Conservation (phyloP, 2,888 invertebrate genomes). For the Mesorhabditis sp. region DNA sequence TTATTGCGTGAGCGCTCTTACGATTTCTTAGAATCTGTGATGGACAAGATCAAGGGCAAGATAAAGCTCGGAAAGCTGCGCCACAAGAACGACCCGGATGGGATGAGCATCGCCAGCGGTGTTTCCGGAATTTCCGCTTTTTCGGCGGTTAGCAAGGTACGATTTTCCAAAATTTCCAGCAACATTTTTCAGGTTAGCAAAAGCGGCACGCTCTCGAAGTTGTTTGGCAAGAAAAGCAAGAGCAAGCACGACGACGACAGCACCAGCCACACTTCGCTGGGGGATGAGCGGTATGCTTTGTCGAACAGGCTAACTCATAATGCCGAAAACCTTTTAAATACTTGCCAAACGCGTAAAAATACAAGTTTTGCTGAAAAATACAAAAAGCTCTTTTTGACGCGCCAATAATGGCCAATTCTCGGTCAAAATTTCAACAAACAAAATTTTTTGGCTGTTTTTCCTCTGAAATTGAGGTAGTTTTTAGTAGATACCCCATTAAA, state of each 20-base stretch:
- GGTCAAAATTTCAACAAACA: no score
- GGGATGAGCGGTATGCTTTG: no score
- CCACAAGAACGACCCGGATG: constrained; percentile 33
- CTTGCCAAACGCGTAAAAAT: no score
- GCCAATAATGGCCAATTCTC: no score
- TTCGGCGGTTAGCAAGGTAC: not conserved
- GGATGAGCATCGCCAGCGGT: constrained; percentile 32
- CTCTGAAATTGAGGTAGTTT: no score
- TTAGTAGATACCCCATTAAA: no score
- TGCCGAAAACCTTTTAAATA: no score
- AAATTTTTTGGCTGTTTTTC: no score
- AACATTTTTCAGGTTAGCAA: not conserved
- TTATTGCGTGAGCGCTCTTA: not conserved
- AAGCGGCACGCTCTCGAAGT: not conserved
- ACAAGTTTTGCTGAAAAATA: no score
- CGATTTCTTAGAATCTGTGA: constrained; percentile 12
- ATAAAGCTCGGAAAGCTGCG: constrained; percentile 31
- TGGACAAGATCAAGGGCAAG: constrained; percentile 37
- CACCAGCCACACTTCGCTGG: not conserved
- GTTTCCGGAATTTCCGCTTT: not conserved
- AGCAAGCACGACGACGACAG: not conserved
- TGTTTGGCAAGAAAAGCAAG: not conserved
- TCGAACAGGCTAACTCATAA: no score
- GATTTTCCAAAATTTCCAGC: not conserved
- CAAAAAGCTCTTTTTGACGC: no score